Conservation (phyloP, 2,888 invertebrate genomes). For the Celastrina argiolus region DNA sequence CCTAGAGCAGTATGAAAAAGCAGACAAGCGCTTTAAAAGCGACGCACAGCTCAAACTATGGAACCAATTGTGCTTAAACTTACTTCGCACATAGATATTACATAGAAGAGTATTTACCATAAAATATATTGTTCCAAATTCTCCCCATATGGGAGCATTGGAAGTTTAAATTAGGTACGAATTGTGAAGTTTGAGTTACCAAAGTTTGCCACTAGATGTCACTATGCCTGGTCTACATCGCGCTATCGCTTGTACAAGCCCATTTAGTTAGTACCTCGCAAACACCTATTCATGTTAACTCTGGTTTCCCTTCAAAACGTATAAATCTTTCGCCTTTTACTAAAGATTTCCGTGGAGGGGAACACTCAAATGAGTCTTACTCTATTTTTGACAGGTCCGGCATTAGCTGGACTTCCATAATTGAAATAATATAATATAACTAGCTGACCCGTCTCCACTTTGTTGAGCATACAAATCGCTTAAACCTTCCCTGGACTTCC, state of each 20-base stretch:
- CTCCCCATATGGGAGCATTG: not conserved
- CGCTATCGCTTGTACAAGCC: not conserved
- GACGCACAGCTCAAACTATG: not conserved
- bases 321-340: constrained; percentile 89
- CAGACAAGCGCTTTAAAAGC: not conserved
- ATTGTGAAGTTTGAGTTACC: no score
- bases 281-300: constrained; percentile 10
- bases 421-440: no score
- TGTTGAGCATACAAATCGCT: no score
- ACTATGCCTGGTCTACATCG: not conserved
- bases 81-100: not conserved
- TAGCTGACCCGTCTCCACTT: no score
- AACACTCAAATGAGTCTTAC: constrained; percentile 82
- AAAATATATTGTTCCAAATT: not conserved
- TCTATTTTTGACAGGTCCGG: not conserved
- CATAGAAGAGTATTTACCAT: not conserved
- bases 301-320: constrained; percentile 50
- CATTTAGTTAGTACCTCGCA: not conserved
- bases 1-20: not conserved
- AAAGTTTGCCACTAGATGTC: not conserved
- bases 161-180: not conserved
- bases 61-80: not conserved
- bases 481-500: no score
- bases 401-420: not conserved
- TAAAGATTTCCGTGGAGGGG: constrained; percentile 88